A percentile compares a stretch with the other conserved stretches of the same genome.
Evolutionary conservation across 2,797 vertebrate genomes (phyloP).

Genomic region (Pipistrellus nathusii): DNA sequence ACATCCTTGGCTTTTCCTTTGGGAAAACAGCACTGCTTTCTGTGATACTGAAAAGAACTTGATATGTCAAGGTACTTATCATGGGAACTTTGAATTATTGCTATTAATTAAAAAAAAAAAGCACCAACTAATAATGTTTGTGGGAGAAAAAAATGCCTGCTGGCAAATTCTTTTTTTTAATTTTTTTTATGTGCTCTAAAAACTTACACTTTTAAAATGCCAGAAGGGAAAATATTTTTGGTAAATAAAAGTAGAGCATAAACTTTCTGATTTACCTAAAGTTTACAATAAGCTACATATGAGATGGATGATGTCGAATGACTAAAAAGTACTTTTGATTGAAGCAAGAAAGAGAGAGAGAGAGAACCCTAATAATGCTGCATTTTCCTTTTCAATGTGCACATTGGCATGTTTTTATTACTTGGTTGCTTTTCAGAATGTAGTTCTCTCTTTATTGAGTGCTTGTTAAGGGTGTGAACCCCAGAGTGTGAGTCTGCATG

Average conservation of each 20-base stretch:
- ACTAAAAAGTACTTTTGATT: background rate
- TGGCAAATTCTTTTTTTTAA: background rate
- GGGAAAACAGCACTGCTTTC: background rate
- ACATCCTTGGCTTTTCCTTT: background rate
- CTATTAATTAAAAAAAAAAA: background rate
- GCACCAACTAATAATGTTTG: background rate
- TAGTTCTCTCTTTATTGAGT: slow-evolving; percentile 65
- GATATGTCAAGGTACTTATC: background rate
- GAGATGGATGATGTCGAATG: background rate
- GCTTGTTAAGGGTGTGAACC: slow-evolving; percentile 62
- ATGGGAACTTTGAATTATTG: background rate
- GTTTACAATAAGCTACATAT: slow-evolving; percentile 56
- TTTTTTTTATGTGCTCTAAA: slow-evolving; percentile 5
- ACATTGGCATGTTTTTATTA: slow-evolving; percentile 51
- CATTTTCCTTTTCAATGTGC: background rate
- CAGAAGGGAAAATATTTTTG: slow-evolving; percentile 65
- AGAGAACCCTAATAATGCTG: background rate
- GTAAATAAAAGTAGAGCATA: slow-evolving; percentile 40
- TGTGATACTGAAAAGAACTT: background rate
- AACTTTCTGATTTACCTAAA: slow-evolving; percentile 37
- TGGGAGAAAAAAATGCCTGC: slow-evolving; percentile 59
- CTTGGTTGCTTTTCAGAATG: slow-evolving; percentile 40
- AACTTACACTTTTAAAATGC: slow-evolving; percentile 63
- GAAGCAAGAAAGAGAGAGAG: background rate
- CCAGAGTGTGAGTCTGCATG: background rate